A percentile compares a stretch with the other conserved stretches of the same genome.
These are phyloP conservation scores for Puntigrus tetrazona DNA, from an alignment of 2,113 vertebrate species.

Conservation along the genomic window DNA sequence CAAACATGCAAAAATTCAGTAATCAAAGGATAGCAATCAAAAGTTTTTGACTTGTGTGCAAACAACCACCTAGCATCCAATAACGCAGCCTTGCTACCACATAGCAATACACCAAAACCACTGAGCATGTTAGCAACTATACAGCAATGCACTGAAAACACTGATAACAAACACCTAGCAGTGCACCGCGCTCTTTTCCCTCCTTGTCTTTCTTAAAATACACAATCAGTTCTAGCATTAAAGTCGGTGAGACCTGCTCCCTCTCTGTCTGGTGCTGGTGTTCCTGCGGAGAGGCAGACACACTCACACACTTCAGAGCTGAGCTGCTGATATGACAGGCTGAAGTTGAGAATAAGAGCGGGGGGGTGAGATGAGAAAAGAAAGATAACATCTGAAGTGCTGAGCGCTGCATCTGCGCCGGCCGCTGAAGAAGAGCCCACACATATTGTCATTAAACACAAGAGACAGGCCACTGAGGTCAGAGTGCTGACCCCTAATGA, in stretches of 20 bases:
- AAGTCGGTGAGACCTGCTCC: conserved; percentile 15
- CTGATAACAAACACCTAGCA: neutral
- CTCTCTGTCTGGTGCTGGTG: neutral
- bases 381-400: conserved; percentile 39
- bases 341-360: conserved; percentile 24
- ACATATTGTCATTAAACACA: conserved; percentile 28
- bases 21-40: no score
- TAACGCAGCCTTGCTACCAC: neutral
- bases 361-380: conserved; percentile 8
- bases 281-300: conserved; percentile 23
- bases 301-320: neutral
- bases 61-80: no score
- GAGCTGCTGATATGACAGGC: conserved; percentile 5
- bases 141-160: neutral
- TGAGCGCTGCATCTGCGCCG: conserved; percentile 17
- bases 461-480: conserved; percentile 23
- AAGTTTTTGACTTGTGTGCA: neutral
- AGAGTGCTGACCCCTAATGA: neutral
- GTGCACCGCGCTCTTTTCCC: neutral
- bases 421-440: neutral
- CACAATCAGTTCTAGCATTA: conserved; percentile 23
- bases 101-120: neutral
- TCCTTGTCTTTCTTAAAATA: neutral
- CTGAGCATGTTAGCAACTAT: neutral
- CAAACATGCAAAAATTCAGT: no score